phyloP scores from a whole-genome alignment of 2,888 invertebrate genomes.

The Cantharis rufa region DNA sequence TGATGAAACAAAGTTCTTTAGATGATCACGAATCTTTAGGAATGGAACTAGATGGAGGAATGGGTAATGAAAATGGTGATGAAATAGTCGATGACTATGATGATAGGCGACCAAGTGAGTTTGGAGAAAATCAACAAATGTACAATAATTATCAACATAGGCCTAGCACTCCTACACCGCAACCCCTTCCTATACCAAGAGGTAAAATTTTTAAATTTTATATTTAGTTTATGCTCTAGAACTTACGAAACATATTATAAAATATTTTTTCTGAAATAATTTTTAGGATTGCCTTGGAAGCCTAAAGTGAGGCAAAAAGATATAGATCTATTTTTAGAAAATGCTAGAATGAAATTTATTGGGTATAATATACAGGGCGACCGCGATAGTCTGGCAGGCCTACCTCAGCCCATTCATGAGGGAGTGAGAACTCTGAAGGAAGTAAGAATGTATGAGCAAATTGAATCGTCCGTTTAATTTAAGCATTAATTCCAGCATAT shows the following conservation, averaged over 20 bases:
- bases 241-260: neutral
- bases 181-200: slow-evolving; percentile 37
- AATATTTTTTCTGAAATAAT: neutral
- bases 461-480: neutral
- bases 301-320: slow-evolving; percentile 95
- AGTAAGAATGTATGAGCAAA: slow-evolving; percentile 50
- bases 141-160: slow-evolving; percentile 48
- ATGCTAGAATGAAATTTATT: slow-evolving; percentile 92
- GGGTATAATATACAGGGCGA: slow-evolving; percentile 91
- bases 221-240: neutral
- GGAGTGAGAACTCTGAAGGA: slow-evolving; percentile 87
- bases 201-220: slow-evolving; percentile 10
- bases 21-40: slow-evolving; percentile 79
- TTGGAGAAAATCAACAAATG: slow-evolving; percentile 50
- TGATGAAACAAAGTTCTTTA: slow-evolving; percentile 90
- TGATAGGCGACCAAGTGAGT: slow-evolving; percentile 56
- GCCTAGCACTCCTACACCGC: slow-evolving; percentile 49
- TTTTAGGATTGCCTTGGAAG: slow-evolving; percentile 83
- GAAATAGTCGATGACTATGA: slow-evolving; percentile 62
- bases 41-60: slow-evolving; percentile 71
- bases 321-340: slow-evolving; percentile 89
- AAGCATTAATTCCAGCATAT: slow-evolving; percentile 67
- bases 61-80: slow-evolving; percentile 65
- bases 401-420: slow-evolving; percentile 96
- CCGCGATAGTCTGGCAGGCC: slow-evolving; percentile 85